Percentiles rank a stretch among this genome's conserved stretches.
phyloP scores from a whole-genome alignment of 2,888 invertebrate genomes.

The Calameuta idolon region DNA sequence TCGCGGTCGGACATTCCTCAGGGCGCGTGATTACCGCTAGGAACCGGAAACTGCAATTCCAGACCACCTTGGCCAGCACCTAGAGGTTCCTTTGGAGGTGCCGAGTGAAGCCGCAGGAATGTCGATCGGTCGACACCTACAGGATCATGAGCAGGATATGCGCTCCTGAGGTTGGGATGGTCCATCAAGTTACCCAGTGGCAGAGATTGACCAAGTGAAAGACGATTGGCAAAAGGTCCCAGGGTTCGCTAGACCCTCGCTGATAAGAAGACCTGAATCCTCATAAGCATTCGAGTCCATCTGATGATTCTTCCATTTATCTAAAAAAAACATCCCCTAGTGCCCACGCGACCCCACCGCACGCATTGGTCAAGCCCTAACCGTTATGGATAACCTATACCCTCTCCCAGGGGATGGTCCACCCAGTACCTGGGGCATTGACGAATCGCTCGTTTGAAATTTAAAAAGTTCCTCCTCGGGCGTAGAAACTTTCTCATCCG shows the following conservation, averaged over 20 bases:
- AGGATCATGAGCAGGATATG: background rate
- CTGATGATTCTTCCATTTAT: background rate
- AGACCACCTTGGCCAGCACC: background rate
- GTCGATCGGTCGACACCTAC: background rate
- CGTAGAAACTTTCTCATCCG: slow-evolving; percentile 18
- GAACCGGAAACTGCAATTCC: background rate
- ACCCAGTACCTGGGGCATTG: background rate
- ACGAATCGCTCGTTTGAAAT: slow-evolving; percentile 17
- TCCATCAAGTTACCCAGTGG: background rate
- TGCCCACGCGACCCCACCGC: background rate
- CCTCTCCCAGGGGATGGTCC: background rate
- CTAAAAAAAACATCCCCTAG: background rate
- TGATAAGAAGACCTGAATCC: no score
- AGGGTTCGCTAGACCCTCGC: background rate
- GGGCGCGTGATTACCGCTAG: background rate
- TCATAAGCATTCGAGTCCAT: no score
- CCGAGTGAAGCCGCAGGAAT: background rate
- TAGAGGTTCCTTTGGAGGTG: background rate
- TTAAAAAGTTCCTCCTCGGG: slow-evolving; percentile 19
- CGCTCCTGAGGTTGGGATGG: background rate
- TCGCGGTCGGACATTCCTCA: background rate
- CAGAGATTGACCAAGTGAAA: background rate
- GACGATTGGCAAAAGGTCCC: background rate
- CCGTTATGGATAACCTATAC: background rate
- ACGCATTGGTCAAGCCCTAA: no score